Base-by-base conservation (phyloP, 2,888 invertebrate genomes). In the Agrochola macilenta region DNA sequence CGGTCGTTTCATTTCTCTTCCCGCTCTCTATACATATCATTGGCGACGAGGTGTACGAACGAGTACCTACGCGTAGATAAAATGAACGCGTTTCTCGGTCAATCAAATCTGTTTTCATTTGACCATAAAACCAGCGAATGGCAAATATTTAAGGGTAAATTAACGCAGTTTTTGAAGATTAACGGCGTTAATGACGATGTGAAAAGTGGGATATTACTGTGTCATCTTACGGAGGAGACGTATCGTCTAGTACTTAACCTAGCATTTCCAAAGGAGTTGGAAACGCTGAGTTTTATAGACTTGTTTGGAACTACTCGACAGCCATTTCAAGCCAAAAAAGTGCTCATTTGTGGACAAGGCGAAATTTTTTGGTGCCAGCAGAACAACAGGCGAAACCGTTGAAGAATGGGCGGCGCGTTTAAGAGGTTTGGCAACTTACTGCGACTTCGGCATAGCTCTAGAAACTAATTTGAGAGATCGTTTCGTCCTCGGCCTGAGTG, bases 171-270 rank as follows among this genome's bases (percentile, higher is more conserved):
- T 43, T 30, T 30, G 11, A 63, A 63, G 39, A 63, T 35, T 5
- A 63, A 63, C 9, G 54, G 23, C 2, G 8, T 54, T 52, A 52
- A 52, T 1, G 64, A 64, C 5, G 54, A 72, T 1, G 11, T 20
- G 5, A 23, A 52, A 20, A 64, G 63, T 54, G 64, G 23, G 35
- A 61, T 71, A 17, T 30, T 71, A 49, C 46, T 71, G 5, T 49
- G 30, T 2, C 72, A 72, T 57, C 54, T 72, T 1, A 54, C 54
- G 1, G 64, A 64, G n/a, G 72, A 72, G 8, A 43, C 72, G 26
- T 72, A 72, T 20, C 72, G 72, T 8, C 11, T 72, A 26, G 20
- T 72, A 7, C 64, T n/a, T 26, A 72, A 72, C 20, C 64, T 72
- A 8, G 72, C 66, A 5, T 66, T 35, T 49, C 66, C 66, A 23